These are phyloP conservation scores for Diorhabda elongata DNA, from an alignment of 1,140 invertebrate genomes.

Conservation along the genomic window DNA sequence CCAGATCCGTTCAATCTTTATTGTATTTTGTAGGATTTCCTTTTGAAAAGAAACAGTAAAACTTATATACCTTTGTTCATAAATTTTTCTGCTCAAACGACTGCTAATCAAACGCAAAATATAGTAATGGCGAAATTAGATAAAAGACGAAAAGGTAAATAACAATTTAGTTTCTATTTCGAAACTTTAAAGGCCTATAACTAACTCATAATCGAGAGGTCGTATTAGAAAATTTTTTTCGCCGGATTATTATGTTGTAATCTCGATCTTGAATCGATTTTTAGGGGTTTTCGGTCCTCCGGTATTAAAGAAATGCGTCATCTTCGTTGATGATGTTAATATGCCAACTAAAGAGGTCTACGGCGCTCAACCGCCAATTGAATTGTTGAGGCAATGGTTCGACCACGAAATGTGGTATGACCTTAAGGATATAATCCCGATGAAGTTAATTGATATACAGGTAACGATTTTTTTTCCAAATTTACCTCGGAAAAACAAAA, in stretches of 20 bases:
- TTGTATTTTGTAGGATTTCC: constrained; percentile 58
- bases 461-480: constrained; percentile 45
- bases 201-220: too few species aligned
- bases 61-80: constrained; percentile 82
- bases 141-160: constrained; percentile 78
- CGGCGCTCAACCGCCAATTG: constrained; percentile 89
- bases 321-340: constrained; percentile 93
- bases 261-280: not conserved
- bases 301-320: constrained; percentile 80
- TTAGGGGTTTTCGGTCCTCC: constrained; percentile 84
- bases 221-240: too few species aligned
- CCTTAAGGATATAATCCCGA: constrained; percentile 76
- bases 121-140: constrained; percentile 94
- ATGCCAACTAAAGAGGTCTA: constrained; percentile 85
- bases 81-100: constrained; percentile 92
- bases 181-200: too few species aligned
- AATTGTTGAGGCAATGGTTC: constrained; percentile 83
- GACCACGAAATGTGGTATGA: constrained; percentile 93
- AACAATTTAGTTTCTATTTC: not conserved
- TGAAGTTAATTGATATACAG: constrained; percentile 85
- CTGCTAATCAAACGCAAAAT: constrained; percentile 89
- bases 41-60: constrained; percentile 76
- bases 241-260: too few species aligned
- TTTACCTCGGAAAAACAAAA: not conserved
- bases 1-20: too few species aligned